Evolutionary conservation across 2,888 invertebrate species (phyloP).

Genomic region (Tridacna gigas): DNA sequence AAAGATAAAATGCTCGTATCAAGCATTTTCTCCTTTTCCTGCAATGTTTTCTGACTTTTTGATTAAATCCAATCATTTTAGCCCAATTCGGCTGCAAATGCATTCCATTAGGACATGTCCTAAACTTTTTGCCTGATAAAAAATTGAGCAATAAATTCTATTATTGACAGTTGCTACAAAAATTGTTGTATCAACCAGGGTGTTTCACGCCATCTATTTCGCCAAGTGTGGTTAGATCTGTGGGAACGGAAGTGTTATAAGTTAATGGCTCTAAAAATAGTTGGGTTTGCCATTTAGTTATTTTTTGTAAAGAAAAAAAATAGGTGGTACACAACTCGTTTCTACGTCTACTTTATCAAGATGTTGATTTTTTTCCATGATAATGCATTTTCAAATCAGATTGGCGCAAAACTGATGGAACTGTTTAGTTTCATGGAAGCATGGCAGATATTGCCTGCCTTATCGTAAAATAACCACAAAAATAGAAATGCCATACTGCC

Average conservation of each 20-base stretch:
- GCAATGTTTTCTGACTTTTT: not conserved
- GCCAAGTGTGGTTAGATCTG: not conserved
- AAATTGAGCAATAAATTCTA: too few relatives aligned
- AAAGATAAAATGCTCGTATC: too few relatives aligned
- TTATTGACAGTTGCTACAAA: too few relatives aligned
- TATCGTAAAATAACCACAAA: conserved; percentile 60
- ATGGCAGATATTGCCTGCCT: conserved; percentile 60
- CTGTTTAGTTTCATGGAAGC: conserved; percentile 58
- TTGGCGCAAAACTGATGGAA: conserved; percentile 29
- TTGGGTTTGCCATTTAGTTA: not conserved
- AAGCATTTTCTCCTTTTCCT: not conserved
- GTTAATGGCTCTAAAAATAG: too few relatives aligned
- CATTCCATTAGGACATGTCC: too few relatives aligned
- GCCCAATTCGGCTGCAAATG: not conserved
- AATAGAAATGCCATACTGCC: conserved; percentile 62
- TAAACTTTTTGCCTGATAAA: too few relatives aligned
- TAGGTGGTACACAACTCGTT: conserved; percentile 4
- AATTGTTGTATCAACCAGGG: too few relatives aligned
- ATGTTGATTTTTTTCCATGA: conserved; percentile 19
- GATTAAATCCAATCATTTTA: not conserved
- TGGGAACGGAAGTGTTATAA: not conserved
- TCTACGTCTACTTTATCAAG: conserved; percentile 9
- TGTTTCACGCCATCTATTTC: not conserved
- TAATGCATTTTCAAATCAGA: conserved; percentile 29
- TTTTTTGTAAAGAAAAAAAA: not conserved